A percentile compares a stretch with the other conserved stretches of the same genome.
Evolutionary conservation across 2,797 vertebrate genomes (phyloP).

Genomic region (Pipistrellus nathusii): DNA sequence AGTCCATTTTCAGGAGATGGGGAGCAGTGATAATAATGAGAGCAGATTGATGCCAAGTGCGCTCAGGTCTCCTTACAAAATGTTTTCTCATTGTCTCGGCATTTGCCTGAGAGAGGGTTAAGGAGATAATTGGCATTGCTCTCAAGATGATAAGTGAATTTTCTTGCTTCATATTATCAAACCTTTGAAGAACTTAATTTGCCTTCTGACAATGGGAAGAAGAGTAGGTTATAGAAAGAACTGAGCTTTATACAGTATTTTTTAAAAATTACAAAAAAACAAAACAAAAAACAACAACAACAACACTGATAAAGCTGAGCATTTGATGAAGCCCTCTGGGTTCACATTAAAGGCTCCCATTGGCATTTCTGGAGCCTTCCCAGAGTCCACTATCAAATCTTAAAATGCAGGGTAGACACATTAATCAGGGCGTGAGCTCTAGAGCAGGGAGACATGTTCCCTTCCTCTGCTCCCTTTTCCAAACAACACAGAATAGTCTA

Average conservation of each 20-base stretch:
- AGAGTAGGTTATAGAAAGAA: slow-evolving; percentile 1
- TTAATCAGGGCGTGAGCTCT: background rate
- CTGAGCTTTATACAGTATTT: background rate
- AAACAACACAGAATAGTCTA: background rate
- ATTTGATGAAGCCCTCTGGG: background rate
- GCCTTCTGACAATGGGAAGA: slow-evolving; percentile 61
- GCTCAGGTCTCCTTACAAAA: slow-evolving; percentile 40
- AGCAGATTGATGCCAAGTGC: background rate
- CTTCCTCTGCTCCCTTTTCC: slow-evolving; percentile 7
- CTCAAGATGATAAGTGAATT: slow-evolving; percentile 70
- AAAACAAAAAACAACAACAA: background rate
- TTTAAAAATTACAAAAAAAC: background rate
- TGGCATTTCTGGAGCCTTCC: background rate
- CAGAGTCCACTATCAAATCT: background rate
- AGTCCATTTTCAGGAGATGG: slow-evolving; percentile 45
- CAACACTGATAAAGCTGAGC: background rate
- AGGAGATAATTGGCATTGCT: slow-evolving; percentile 69
- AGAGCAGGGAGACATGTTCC: background rate
- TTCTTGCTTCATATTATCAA: slow-evolving; percentile 66
- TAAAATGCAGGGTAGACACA: background rate
- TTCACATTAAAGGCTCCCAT: background rate
- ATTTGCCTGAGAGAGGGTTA: slow-evolving; percentile 56
- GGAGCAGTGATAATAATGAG: slow-evolving; percentile 12
- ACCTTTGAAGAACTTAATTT: slow-evolving; percentile 69
- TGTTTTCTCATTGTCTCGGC: slow-evolving; percentile 56